Evolutionary conservation across 2,113 vertebrate species (phyloP).

Genomic region (Dicrurus megarhynchus): DNA sequence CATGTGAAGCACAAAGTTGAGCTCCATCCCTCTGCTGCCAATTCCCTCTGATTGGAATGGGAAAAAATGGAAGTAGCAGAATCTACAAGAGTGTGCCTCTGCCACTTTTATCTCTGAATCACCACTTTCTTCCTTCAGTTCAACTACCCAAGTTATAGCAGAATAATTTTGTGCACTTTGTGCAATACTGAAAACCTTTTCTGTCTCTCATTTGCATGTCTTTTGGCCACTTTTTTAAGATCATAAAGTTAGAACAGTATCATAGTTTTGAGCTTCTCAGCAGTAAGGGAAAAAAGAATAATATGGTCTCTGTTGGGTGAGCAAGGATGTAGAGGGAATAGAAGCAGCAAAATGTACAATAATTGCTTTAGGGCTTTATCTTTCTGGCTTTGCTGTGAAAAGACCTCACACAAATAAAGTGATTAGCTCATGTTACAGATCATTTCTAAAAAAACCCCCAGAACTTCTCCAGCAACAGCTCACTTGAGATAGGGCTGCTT

Average conservation of each 20-base stretch:
- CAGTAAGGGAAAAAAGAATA: background rate
- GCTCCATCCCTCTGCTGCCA: background rate
- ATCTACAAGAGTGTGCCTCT: background rate
- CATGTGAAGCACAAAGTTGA: background rate
- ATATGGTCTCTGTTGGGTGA: background rate
- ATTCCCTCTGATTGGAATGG: background rate
- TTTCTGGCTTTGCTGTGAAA: background rate
- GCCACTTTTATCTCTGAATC: conserved; percentile 37
- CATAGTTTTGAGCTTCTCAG: background rate
- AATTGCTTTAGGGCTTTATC: background rate
- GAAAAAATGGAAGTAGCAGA: background rate
- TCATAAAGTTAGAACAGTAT: conserved; percentile 13
- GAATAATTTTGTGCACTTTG: conserved; percentile 15
- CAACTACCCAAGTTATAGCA: background rate
- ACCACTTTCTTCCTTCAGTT: conserved; percentile 23
- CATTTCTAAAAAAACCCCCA: background rate
- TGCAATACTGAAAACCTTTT: background rate
- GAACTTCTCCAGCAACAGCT: background rate
- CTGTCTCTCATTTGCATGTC: conserved; percentile 11
- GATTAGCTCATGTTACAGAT: background rate
- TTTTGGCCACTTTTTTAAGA: conserved; percentile 19
- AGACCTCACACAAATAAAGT: conserved; percentile 6
- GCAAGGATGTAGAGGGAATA: background rate
- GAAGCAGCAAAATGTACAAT: background rate
- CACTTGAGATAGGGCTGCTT: background rate